Evolutionary conservation across 2,797 vertebrate species (phyloP).

Genomic region (Sebastes kiyomatsui): DNA sequence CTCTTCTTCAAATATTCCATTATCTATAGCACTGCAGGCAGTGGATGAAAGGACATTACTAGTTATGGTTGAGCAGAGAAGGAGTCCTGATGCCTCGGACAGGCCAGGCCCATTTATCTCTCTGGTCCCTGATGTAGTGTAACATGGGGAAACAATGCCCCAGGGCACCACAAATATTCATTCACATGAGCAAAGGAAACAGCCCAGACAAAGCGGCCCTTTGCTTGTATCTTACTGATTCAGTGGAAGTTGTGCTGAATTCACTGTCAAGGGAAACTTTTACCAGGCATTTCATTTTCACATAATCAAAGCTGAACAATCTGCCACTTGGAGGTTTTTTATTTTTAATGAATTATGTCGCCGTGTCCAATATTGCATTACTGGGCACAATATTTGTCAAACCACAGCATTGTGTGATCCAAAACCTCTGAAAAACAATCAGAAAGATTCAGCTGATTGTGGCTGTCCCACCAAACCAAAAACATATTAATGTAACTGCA

Average conservation of each 20-base stretch:
- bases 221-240: slow-evolving; percentile 38
- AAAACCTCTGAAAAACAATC: slow-evolving; percentile 4
- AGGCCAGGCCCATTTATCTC: slow-evolving; percentile 72
- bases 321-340: slow-evolving; percentile 34
- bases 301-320: slow-evolving; percentile 54
- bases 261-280: slow-evolving; percentile 38
- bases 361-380: slow-evolving; percentile 26
- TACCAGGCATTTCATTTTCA: slow-evolving; percentile 27
- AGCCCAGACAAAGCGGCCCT: slow-evolving; percentile 35
- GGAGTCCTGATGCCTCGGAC: slow-evolving; percentile 69
- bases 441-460: neutral
- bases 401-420: neutral
- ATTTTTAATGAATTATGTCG: slow-evolving; percentile 50
- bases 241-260: slow-evolving; percentile 37
- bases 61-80: slow-evolving; percentile 70
- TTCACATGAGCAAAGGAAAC: slow-evolving; percentile 65
- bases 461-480: slow-evolving; percentile 1
- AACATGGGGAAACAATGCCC: slow-evolving; percentile 74
- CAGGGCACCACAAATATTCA: slow-evolving; percentile 70
- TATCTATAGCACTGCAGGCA: slow-evolving; percentile 71
- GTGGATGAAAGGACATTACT: slow-evolving; percentile 71
- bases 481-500: neutral
- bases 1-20: slow-evolving; percentile 63
- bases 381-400: slow-evolving; percentile 6
- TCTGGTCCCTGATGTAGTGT: slow-evolving; percentile 73